These are phyloP conservation scores for Cydia fagiglandana DNA, from an alignment of 1,140 invertebrate genomes.

Conservation along the genomic window DNA sequence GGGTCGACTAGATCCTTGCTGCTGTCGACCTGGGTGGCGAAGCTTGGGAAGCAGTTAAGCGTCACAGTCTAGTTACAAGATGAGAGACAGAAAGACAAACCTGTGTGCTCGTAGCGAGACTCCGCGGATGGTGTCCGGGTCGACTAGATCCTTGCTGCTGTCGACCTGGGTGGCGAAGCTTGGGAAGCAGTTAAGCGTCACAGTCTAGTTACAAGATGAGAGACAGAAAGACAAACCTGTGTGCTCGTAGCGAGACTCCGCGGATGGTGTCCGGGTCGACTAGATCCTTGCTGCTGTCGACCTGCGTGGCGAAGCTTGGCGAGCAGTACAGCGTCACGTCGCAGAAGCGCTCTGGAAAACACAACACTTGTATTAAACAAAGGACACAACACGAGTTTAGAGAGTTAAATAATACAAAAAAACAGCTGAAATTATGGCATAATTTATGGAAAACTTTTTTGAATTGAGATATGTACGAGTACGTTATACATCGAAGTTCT, in stretches of 20 bases:
- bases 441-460: too few relatives aligned
- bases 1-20: slow-evolving; percentile 61
- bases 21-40: slow-evolving; percentile 60
- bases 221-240: slow-evolving; percentile 81
- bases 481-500: too few relatives aligned
- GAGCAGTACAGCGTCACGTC: slow-evolving; percentile 95
- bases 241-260: slow-evolving; percentile 91
- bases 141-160: slow-evolving; percentile 57
- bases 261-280: slow-evolving; percentile 59
- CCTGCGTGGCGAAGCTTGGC: slow-evolving; percentile 68
- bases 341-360: slow-evolving; percentile 89
- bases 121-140: slow-evolving; percentile 77
- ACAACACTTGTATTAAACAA: not conserved
- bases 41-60: slow-evolving; percentile 80
- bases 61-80: too few relatives aligned
- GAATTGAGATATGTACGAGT: too few relatives aligned
- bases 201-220: slow-evolving; percentile 64
- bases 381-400: not conserved
- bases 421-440: too few relatives aligned
- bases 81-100: too few relatives aligned
- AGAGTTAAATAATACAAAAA: too few relatives aligned
- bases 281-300: slow-evolving; percentile 60
- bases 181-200: slow-evolving; percentile 79
- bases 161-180: slow-evolving; percentile 65
- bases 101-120: slow-evolving; percentile 93